Evolutionary conservation across 2,797 vertebrate genomes (phyloP), one percentile per base, ranked within the genome.

Genomic region (Botia kubotai): DNA sequence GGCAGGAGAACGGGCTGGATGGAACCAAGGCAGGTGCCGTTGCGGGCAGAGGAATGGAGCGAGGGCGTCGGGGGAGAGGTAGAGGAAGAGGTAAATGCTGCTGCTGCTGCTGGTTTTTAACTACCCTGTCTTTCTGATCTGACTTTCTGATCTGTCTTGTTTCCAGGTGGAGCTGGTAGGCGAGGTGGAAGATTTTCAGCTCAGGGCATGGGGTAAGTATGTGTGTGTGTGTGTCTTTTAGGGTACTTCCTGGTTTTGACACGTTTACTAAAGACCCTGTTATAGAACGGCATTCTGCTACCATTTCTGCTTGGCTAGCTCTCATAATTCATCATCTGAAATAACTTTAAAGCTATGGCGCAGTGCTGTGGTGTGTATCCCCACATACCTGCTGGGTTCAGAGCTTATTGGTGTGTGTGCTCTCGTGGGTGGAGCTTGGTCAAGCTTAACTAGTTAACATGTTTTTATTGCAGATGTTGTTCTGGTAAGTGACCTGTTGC

Each of bases 181-280:
- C 93, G 97, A 88, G 98, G 97, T 84, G 97, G 97, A 91, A 93
- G 98, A 81, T 99, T 99, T 93, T 99, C 98, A 50, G 97, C 97
- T 65, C 98, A 99, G 94, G 98, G 97, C 92, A 99, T 99, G 98
- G 98, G 98, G 98, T 99, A 92, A 95, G 97, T 89, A 86, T 90
- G 86, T 72, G 72, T 85, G 72, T 74, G 84, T 89, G 33, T 33
- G 33, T 33, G 3, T 33, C 33, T 12, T 85, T 83, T 72, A 87
- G 71, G 82, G 46, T 69, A 3, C 16, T 13, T 52, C 4, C 14
- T 26, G 16, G 50, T 62, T 53, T 62, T 39, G 21, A 1, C 90
- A 92, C 92, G 90, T 90, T 87, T 84, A 91, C 91, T 88, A 89
- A 85, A 90, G 88, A 89, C 10, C 23, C 67, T 3, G 4, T 5